These are phyloP conservation scores for Neocloeon triangulifer DNA, from an alignment of 1,140 invertebrate genomes.

Conservation along the genomic window DNA sequence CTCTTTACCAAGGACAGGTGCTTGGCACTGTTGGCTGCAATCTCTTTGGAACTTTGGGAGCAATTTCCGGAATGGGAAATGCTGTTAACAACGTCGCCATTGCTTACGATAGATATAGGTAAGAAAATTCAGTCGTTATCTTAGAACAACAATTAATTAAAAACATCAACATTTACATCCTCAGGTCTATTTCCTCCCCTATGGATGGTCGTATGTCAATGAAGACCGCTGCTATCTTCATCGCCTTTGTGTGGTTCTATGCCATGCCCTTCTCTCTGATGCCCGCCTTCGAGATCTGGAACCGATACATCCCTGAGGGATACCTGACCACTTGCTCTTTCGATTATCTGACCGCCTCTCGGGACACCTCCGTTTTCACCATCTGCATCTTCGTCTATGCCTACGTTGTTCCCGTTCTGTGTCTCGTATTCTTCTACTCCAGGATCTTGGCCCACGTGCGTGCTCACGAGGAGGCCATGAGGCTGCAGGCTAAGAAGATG, in stretches of 20 bases:
- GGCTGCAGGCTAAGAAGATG: slow-evolving; percentile 56
- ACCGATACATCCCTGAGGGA: slow-evolving; percentile 31
- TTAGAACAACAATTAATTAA: no score
- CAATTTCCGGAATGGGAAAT: slow-evolving; percentile 43
- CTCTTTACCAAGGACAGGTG: slow-evolving; percentile 36
- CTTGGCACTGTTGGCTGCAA: slow-evolving; percentile 42
- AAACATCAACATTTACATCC: slow-evolving; percentile 6
- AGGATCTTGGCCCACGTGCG: slow-evolving; percentile 45
- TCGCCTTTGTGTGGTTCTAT: slow-evolving; percentile 44
- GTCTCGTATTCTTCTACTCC: slow-evolving; percentile 43
- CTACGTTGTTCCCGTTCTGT: slow-evolving; percentile 38
- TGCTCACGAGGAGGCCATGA: slow-evolving; percentile 51
- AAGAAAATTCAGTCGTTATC: no score
- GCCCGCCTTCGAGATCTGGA: slow-evolving; percentile 38
- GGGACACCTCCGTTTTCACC: slow-evolving; percentile 41
- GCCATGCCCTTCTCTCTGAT: slow-evolving; percentile 40
- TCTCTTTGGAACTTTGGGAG: slow-evolving; percentile 40
- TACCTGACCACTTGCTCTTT: slow-evolving; percentile 53
- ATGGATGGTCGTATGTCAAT: slow-evolving; percentile 43
- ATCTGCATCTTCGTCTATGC: slow-evolving; percentile 41
- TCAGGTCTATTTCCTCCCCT: slow-evolving; percentile 46
- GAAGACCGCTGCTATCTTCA: slow-evolving; percentile 34
- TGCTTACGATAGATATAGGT: slow-evolving; percentile 52
- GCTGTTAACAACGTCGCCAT: slow-evolving; percentile 51
- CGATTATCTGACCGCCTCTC: slow-evolving; percentile 44